A percentile compares a stretch with the other conserved stretches of the same genome.
phyloP scores from a whole-genome alignment of 2,113 vertebrate species.

The Emydocephalus ijimae region DNA sequence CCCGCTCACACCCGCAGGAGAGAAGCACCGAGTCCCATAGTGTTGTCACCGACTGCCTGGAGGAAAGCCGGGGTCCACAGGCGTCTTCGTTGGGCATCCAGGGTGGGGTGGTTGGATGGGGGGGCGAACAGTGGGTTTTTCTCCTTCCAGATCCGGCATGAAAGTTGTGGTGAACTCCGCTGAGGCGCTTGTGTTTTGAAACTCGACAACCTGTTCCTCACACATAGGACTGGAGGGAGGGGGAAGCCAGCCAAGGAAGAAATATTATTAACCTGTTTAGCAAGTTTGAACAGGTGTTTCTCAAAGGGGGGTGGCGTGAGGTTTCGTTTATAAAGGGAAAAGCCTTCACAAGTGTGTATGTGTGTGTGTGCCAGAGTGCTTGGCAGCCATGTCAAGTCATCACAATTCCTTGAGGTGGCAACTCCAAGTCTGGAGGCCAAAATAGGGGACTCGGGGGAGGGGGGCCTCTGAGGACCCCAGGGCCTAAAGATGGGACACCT shows the following conservation, averaged over 20 bases:
- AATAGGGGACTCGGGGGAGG: background rate
- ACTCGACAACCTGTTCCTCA: conserved; percentile 10
- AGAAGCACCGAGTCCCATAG: background rate
- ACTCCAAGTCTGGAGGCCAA: background rate
- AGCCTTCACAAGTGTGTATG: background rate
- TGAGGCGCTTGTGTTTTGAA: conserved; percentile 9
- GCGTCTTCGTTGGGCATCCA: background rate
- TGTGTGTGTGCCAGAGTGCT: background rate
- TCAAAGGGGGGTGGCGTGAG: background rate
- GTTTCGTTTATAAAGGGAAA: conserved; percentile 23
- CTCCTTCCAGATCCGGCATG: background rate
- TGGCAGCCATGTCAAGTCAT: background rate
- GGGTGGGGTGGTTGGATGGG: background rate
- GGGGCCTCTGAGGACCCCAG: background rate
- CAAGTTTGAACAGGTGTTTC: conserved; percentile 38
- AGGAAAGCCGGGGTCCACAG: background rate
- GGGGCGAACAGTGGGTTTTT: no score
- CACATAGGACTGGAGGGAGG: background rate
- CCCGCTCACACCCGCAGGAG: background rate
- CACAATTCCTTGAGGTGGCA: background rate
- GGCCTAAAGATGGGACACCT: background rate
- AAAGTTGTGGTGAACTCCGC: background rate
- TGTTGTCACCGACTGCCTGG: background rate
- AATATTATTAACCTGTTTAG: conserved; percentile 22
- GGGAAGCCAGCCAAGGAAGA: background rate